A percentile compares a stretch with the other conserved stretches of the same genome.
Evolutionary conservation across 2,888 invertebrate genomes (phyloP).

Genomic region (Galerucella calmariensis): DNA sequence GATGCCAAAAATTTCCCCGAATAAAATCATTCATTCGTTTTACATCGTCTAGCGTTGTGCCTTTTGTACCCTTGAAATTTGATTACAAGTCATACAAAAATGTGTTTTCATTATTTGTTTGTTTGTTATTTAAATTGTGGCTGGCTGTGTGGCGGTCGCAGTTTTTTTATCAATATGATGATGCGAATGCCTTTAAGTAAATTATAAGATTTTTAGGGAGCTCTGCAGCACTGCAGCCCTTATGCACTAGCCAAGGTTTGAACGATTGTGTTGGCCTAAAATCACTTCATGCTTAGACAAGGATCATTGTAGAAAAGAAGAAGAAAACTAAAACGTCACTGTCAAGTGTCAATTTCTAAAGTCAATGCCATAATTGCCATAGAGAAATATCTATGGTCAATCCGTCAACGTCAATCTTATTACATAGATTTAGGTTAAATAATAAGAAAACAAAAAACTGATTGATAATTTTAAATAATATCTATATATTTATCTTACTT

Average conservation of each 20-base stretch:
- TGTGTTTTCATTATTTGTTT: neutral
- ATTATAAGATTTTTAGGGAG: too few relatives aligned
- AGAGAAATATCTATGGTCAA: too few relatives aligned
- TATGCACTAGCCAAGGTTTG: too few relatives aligned
- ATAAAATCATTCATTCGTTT: neutral
- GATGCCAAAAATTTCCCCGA: slow-evolving; percentile 31
- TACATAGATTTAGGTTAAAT: slow-evolving; percentile 21
- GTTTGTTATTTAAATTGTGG: neutral
- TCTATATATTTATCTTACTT: slow-evolving; percentile 5
- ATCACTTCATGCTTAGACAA: neutral
- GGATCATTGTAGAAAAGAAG: neutral
- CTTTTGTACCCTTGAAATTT: neutral
- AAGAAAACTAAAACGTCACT: neutral
- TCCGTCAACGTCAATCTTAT: neutral
- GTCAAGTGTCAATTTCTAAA: too few relatives aligned
- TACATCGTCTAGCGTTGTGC: neutral
- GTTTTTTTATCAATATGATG: too few relatives aligned
- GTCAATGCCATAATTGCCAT: too few relatives aligned
- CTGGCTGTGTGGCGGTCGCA: too few relatives aligned
- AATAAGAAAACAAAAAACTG: slow-evolving; percentile 9
- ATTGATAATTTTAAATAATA: neutral
- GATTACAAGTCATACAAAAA: neutral
- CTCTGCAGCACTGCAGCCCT: too few relatives aligned
- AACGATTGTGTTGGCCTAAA: neutral
- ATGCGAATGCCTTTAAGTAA: too few relatives aligned